Conservation (phyloP, 2,888 invertebrate species). For the Hermaeophaga mercurialis region DNA sequence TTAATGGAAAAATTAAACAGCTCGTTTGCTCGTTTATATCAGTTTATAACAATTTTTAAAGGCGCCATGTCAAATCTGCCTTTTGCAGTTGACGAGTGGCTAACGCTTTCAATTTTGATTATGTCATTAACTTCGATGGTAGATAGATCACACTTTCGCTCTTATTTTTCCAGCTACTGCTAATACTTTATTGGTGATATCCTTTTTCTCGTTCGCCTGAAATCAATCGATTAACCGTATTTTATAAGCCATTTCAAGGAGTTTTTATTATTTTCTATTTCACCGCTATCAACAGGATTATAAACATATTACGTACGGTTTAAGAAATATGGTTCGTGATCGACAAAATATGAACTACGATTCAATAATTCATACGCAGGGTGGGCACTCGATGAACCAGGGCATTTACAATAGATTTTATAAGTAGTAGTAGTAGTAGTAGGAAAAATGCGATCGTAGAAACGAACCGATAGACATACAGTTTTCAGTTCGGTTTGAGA, state of each 20-base stretch:
- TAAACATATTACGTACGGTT: too few species aligned
- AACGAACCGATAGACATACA: conserved; percentile 33
- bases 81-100: conserved; percentile 51
- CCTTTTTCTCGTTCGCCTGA: conserved; percentile 39
- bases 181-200: conserved; percentile 48
- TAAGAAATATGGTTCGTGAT: too few species aligned
- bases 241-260: conserved; percentile 27
- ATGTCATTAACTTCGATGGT: conserved; percentile 52
- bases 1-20: background rate
- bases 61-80: conserved; percentile 50
- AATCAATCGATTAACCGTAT: conserved; percentile 48
- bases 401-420: too few species aligned
- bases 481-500: conserved; percentile 30
- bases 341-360: too few species aligned
- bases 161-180: conserved; percentile 45
- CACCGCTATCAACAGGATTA: too few species aligned
- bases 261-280: conserved; percentile 22
- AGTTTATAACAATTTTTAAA: conserved; percentile 33
- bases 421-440: too few species aligned
- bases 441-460: too few species aligned
- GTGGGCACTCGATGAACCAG: too few species aligned
- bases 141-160: conserved; percentile 54
- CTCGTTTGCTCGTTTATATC: conserved; percentile 21
- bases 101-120: conserved; percentile 51
- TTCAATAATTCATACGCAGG: too few species aligned